Evolutionary conservation across 2,113 vertebrate genomes (phyloP).

Genomic region (Tylochromis polylepis): DNA sequence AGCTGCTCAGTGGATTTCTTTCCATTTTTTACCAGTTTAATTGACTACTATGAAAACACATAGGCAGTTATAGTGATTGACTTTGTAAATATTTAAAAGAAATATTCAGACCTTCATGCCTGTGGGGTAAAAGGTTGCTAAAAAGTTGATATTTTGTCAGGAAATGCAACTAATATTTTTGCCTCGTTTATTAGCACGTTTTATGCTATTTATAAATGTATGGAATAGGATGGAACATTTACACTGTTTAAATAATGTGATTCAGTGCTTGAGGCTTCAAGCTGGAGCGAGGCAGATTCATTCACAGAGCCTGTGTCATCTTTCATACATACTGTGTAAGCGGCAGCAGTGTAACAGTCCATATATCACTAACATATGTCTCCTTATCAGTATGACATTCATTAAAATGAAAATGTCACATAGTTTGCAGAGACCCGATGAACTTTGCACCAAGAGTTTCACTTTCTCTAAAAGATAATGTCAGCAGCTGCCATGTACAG

Average conservation of each 20-base stretch:
- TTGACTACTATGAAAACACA: neutral
- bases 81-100: neutral
- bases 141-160: neutral
- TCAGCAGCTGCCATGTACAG: conserved; percentile 77
- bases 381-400: conserved; percentile 75
- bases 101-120: neutral
- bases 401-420: conserved; percentile 83
- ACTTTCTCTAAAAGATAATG: conserved; percentile 70
- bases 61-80: neutral
- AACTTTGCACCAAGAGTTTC: conserved; percentile 60
- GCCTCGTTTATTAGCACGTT: neutral
- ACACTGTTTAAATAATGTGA: neutral
- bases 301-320: neutral
- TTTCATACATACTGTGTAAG: neutral
- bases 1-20: neutral
- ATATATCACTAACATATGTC: conserved; percentile 55
- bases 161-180: neutral
- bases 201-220: neutral
- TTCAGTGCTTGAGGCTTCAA: neutral
- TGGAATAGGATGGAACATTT: neutral
- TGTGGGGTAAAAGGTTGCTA: neutral
- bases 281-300: neutral
- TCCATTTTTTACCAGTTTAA: neutral
- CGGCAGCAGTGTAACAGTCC: neutral
- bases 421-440: conserved; percentile 51